Conservation (phyloP, 1,140 invertebrate genomes). For the Zaprionus ghesquierei region DNA sequence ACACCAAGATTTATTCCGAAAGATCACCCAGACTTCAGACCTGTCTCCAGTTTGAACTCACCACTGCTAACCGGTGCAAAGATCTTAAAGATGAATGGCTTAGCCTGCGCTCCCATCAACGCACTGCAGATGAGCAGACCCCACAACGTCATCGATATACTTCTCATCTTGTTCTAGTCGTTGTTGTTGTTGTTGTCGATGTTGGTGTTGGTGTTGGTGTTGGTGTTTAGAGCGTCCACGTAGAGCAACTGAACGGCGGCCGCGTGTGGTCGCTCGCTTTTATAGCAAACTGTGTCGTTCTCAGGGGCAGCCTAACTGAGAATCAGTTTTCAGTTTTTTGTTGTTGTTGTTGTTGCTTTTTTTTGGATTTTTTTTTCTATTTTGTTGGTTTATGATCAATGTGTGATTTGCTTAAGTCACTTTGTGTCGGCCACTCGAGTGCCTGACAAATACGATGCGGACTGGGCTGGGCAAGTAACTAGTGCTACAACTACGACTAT, state of each 20-base stretch:
- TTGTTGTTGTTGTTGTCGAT: conserved; percentile 33
- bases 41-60: conserved; percentile 16
- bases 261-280: conserved; percentile 46
- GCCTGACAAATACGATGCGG: conserved; percentile 49
- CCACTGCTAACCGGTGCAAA: conserved; percentile 46
- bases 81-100: conserved; percentile 58
- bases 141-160: conserved; percentile 48
- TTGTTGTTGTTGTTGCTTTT: not conserved
- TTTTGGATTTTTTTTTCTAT: conserved; percentile 6
- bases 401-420: conserved; percentile 40
- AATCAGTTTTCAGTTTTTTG: conserved; percentile 8
- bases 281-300: conserved; percentile 35
- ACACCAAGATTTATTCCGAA: not conserved
- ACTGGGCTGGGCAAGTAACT: not conserved
- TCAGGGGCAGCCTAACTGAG: conserved; percentile 31
- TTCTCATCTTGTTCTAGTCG: conserved; percentile 51
- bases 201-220: conserved; percentile 11
- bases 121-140: conserved; percentile 37
- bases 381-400: conserved; percentile 50
- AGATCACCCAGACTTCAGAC: not conserved
- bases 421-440: conserved; percentile 37
- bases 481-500: not conserved
- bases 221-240: conserved; percentile 14
- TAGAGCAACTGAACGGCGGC: conserved; percentile 50
- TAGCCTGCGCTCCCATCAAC: conserved; percentile 36